Percentiles rank a stretch among this genome's conserved stretches.
These are phyloP conservation scores for Drosophila watanabei DNA, from an alignment of 1,140 invertebrate genomes.

Conservation along the genomic window DNA sequence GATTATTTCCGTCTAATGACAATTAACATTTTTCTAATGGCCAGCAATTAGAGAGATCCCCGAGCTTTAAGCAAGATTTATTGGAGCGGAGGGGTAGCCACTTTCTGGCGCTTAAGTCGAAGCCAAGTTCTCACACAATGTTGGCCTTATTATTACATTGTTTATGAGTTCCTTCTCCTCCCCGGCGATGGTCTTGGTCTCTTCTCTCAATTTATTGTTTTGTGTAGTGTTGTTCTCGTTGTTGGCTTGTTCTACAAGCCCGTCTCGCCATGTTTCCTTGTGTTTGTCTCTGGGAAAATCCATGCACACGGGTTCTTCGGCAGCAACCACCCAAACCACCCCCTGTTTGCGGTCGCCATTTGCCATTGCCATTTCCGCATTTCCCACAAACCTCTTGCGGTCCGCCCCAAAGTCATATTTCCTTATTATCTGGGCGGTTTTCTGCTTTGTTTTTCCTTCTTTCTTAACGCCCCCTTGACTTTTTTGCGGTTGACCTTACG, in stretches of 20 bases:
- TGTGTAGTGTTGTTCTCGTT: conserved; percentile 55
- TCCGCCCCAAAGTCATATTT: conserved; percentile 77
- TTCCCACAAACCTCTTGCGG: conserved; percentile 26
- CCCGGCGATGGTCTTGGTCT: conserved; percentile 15
- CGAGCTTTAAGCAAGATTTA: conserved; percentile 78
- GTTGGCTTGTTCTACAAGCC: conserved; percentile 73
- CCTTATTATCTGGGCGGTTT: conserved; percentile 69
- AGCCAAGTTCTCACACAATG: conserved; percentile 50
- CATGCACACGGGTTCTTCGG: background rate
- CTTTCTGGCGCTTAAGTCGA: conserved; percentile 55
- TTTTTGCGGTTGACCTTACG: conserved; percentile 68
- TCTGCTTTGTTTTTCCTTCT: conserved; percentile 30
- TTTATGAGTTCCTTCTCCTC: conserved; percentile 71
- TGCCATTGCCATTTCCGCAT: conserved; percentile 50
- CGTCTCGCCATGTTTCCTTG: conserved; percentile 74
- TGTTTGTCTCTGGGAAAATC: conserved; percentile 40
- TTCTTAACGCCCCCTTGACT: conserved; percentile 41
- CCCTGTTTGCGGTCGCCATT: conserved; percentile 35
- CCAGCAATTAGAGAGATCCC: conserved; percentile 65
- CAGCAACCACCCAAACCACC: conserved; percentile 1
- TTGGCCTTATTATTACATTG: conserved; percentile 83
- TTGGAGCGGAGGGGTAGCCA: conserved; percentile 27
- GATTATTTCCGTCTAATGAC: conserved; percentile 46
- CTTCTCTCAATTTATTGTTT: conserved; percentile 72
- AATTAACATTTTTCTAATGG: conserved; percentile 81